Conservation (phyloP, 2,888 invertebrate species). For the Aleiodes leptofemur region DNA sequence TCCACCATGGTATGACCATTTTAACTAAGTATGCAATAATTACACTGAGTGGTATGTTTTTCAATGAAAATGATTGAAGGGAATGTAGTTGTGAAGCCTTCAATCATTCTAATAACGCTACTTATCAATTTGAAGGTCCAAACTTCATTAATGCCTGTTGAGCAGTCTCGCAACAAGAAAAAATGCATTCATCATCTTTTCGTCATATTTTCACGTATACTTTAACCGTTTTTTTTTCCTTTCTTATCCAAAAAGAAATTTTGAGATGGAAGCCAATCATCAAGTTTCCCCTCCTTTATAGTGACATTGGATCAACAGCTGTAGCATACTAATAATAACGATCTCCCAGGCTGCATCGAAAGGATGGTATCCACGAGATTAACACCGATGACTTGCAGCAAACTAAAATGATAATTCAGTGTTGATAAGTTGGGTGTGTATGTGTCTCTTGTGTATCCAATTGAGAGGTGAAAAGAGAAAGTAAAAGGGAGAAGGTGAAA, state of each 20-base stretch:
- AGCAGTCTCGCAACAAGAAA: conserved; percentile 1
- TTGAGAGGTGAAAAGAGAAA: conserved; percentile 13
- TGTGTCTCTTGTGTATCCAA: conserved; percentile 15
- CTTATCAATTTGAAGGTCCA: neutral
- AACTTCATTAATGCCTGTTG: neutral
- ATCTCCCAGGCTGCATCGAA: conserved; percentile 20
- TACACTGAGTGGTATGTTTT: too few relatives aligned
- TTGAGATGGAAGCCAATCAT: conserved; percentile 21
- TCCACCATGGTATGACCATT: too few relatives aligned
- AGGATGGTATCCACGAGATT: conserved; percentile 10
- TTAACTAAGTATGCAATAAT: too few relatives aligned
- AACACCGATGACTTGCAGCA: conserved; percentile 32
- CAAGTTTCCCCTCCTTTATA: neutral
- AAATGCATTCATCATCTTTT: conserved; percentile 19
- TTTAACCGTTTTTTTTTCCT: neutral
- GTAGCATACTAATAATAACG: conserved; percentile 19
- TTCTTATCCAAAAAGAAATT: neutral
- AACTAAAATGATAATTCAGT: conserved; percentile 13
- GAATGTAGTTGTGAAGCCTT: neutral
- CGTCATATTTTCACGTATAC: neutral
- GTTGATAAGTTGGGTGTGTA: conserved; percentile 1
- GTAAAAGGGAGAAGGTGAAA: conserved; percentile 21
- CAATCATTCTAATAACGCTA: neutral
- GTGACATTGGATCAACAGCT: conserved; percentile 25
- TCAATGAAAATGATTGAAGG: too few relatives aligned